Conservation (phyloP, 2,888 invertebrate genomes). For the Limnephilus lunatus region DNA sequence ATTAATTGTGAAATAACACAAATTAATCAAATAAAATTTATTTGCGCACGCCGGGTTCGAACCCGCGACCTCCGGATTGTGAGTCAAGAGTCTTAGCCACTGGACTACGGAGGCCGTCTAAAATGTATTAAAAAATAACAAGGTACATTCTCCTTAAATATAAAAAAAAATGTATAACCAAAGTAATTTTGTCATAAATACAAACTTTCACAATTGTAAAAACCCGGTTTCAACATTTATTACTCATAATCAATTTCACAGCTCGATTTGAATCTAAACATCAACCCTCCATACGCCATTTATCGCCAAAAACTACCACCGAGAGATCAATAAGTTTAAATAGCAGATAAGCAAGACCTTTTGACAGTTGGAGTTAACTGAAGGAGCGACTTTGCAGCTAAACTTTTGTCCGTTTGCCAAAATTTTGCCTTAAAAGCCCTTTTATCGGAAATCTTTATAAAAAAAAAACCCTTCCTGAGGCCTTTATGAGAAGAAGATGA, state of each 20-base stretch:
- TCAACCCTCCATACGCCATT: not conserved
- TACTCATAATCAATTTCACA: not conserved
- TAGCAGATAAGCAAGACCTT: not conserved
- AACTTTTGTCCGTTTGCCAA: not conserved
- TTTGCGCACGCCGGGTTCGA: no score
- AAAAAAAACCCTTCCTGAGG: not conserved
- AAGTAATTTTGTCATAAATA: not conserved
- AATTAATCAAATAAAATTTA: no score
- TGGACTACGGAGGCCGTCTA: no score
- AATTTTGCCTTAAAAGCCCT: not conserved
- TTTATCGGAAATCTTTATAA: not conserved
- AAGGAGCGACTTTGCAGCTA: not conserved
- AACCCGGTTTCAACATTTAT: not conserved
- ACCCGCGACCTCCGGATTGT: no score
- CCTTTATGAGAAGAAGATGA: not conserved
- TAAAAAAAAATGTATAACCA: no score
- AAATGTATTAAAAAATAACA: no score
- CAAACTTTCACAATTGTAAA: not conserved
- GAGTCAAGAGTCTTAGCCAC: no score
- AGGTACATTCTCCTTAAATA: no score
- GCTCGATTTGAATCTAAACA: not conserved
- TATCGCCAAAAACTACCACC: not conserved
- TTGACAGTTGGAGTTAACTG: not conserved
- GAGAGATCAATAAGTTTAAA: not conserved
- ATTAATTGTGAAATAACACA: no score